Base-by-base conservation (phyloP, 2,797 vertebrate species). In the Diplodus sargus region DNA sequence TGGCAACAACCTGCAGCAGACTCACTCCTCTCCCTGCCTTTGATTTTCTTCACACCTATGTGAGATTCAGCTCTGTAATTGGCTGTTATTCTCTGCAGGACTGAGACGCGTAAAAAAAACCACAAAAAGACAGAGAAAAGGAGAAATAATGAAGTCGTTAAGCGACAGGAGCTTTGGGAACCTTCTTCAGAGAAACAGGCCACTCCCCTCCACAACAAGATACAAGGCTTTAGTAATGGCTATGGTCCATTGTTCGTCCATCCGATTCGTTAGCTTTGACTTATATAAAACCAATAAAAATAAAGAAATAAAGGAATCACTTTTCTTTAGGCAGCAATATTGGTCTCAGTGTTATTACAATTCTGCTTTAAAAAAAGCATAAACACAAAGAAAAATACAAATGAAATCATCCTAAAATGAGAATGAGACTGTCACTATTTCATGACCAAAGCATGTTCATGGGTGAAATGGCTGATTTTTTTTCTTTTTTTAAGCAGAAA, bases 281-380 rank as follows among this genome's bases (percentile, higher is more conserved):
- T 88, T 89, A 88, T 89, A 88, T 45, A 90, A 91, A 91, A 93
- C 56, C 83, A 86, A 83, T 53, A 73, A 87, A 87, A 92, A 91
- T 62, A 74, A 90, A 88, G 70, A 88, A 87, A 88, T 85, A 85
- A 91, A 91, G 88, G 87, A 93, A 92, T 88, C 85, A 92, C 81
- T 88, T 92, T 91, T 91, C 87, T 90, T 91, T 92, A 94, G 94
- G 94, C 93, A 94, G 94, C 93, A 94, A 92, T 82, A 90, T 95
- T 95, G 93, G 92, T 95, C 94, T 94, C 93, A 94, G 91, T 94
- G 94, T 95, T 93, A 94, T 92, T 91, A 95, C 93, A 93, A 93
- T 87, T 92, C 84, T 89, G 89, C 90, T 93, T 92, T 83, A 17
- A 89, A 91, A 87, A 93, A 91, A 93, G 83, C 85, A 92, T 79